phyloP scores from a whole-genome alignment of 2,888 invertebrate species.

The Platynereis dumerilii region DNA sequence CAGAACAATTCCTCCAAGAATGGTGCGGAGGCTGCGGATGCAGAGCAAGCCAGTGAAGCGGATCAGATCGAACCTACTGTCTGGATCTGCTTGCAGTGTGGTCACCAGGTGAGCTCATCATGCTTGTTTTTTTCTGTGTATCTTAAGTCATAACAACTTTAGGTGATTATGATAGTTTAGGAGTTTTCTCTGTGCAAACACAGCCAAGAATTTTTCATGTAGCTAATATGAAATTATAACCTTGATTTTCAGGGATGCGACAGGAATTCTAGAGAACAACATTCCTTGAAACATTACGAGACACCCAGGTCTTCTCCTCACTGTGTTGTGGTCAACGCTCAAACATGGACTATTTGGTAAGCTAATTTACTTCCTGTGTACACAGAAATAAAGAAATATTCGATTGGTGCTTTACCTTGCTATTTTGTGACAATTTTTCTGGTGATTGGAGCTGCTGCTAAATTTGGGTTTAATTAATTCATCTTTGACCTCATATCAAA shows the following conservation, averaged over 20 bases:
- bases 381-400: too few species aligned
- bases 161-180: too few species aligned
- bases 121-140: too few species aligned
- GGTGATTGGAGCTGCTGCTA: too few species aligned
- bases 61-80: constrained; percentile 45
- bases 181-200: too few species aligned
- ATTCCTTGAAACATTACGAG: constrained; percentile 59
- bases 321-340: constrained; percentile 54
- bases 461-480: too few species aligned
- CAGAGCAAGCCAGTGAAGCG: constrained; percentile 32
- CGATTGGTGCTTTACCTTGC: too few species aligned
- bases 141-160: too few species aligned
- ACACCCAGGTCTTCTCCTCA: constrained; percentile 57
- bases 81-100: constrained; percentile 61
- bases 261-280: constrained; percentile 53
- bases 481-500: too few species aligned
- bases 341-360: constrained; percentile 55
- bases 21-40: neutral
- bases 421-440: too few species aligned
- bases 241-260: constrained; percentile 59
- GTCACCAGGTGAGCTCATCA: constrained; percentile 50
- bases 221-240: too few species aligned
- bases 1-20: neutral
- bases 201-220: too few species aligned
- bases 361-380: constrained; percentile 16